Evolutionary conservation across 2,888 invertebrate genomes (phyloP), one percentile per base, ranked within the genome.

Genomic region (Agrotis exclamationis): DNA sequence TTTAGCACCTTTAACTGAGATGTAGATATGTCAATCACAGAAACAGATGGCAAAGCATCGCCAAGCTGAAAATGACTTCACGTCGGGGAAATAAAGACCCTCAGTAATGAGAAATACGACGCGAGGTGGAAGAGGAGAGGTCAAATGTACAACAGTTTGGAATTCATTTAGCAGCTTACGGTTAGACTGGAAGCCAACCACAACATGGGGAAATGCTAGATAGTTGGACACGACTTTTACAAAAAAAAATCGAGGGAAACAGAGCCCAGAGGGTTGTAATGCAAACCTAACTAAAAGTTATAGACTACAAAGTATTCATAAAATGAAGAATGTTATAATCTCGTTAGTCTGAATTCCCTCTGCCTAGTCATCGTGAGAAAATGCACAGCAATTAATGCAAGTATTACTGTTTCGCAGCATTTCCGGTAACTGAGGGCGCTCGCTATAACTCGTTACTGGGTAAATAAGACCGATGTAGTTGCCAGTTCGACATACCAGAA

Each of bases 401-500:
- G n/a, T 13, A 44, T 28, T 47, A 47, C 18, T 47, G n/a, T 44
- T 66, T 14, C 6, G 20, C 22, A 22, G 7, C 9, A 63, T 57
- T 74, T 47, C 24, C 18, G 48, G 20, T 20, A 18, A 18, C 33
- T 16, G 4, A 47, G 16, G 18, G 74, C 48, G 28, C n/a, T 50
- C 16, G 56, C n/a, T 48, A 28, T 47, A 44, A 71, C 20, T 63
- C 18, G 20, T 44, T 22, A 73, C 16, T 63, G 18, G n/a, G 50
- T 7, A 18, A 50, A 50, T 50, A 33, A 63, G 22, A 50, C 16
- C 1, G 16, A 20, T 45, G 18, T 20, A 68, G 33, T 51, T 39
- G 48, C 56, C 2, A 58, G 18, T 45, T 14, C n/a, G 22, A 28
- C 48, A 74, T 72, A 56, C 75, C 56, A 56, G 33, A 72, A 51